Percentiles rank a stretch among this genome's conserved stretches.
Evolutionary conservation across 2,113 vertebrate species (phyloP).

Genomic region (Paracanthobrama guichenoti): DNA sequence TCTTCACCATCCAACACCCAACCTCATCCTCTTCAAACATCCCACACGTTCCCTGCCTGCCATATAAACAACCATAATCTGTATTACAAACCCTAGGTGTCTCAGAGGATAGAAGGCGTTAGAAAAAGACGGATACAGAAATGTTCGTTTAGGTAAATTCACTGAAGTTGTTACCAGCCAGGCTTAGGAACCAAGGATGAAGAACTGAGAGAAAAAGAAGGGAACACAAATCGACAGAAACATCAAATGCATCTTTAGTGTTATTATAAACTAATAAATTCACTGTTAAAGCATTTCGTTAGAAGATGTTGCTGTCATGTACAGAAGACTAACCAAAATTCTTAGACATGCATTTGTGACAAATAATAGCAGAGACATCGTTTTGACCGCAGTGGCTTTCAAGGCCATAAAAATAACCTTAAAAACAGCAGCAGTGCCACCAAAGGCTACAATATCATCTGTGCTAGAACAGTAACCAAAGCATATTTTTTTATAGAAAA

Average conservation of each 20-base stretch:
- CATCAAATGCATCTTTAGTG: slow-evolving; percentile 31
- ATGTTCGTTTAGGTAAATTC: slow-evolving; percentile 43
- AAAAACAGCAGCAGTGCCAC: not conserved
- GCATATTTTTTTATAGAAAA: not conserved
- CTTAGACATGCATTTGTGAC: not conserved
- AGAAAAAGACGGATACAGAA: slow-evolving; percentile 25
- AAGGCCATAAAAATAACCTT: not conserved
- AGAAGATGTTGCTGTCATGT: not conserved
- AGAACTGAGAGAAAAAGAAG: slow-evolving; percentile 59
- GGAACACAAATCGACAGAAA: slow-evolving; percentile 41
- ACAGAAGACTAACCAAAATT: not conserved
- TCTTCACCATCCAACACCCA: slow-evolving; percentile 14
- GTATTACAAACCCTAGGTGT: slow-evolving; percentile 28
- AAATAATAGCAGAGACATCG: not conserved
- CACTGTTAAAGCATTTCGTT: not conserved
- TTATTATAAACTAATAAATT: no score
- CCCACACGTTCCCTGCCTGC: slow-evolving; percentile 42
- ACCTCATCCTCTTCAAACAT: not conserved
- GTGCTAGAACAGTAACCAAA: slow-evolving; percentile 4
- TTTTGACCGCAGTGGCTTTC: not conserved
- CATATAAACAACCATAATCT: slow-evolving; percentile 51
- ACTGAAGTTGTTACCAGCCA: slow-evolving; percentile 60
- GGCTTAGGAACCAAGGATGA: slow-evolving; percentile 66
- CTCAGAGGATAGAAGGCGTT: slow-evolving; percentile 41
- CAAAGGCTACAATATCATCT: not conserved